Evolutionary conservation across 2,113 vertebrate species (phyloP).

Genomic region (Strix uralensis): DNA sequence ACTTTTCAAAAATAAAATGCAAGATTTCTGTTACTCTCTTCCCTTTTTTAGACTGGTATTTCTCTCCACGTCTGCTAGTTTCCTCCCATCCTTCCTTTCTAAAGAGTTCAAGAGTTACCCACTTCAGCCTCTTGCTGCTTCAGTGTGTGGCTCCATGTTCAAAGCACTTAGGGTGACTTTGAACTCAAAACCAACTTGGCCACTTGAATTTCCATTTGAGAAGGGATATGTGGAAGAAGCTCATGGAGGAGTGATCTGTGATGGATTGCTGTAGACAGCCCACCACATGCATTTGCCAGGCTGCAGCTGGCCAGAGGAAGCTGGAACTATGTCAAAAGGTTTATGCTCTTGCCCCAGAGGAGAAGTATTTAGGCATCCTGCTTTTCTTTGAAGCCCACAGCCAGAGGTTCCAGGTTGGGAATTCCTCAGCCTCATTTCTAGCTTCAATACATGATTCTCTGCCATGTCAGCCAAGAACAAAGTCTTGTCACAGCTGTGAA

Average conservation of each 20-base stretch:
- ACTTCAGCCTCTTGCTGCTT: not conserved
- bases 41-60: not conserved
- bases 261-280: not conserved
- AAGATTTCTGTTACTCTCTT: not conserved
- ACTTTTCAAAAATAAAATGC: not conserved
- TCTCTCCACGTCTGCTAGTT: not conserved
- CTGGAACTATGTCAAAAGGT: not conserved
- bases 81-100: not conserved
- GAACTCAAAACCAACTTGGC: not conserved
- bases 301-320: not conserved
- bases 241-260: not conserved
- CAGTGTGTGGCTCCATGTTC: not conserved
- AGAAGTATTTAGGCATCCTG: not conserved
- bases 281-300: not conserved
- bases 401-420: not conserved
- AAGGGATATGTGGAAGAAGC: not conserved
- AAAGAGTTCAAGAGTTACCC: not conserved
- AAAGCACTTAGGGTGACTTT: not conserved
- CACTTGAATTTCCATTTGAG: not conserved
- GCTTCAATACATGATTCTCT: not conserved
- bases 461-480: not conserved
- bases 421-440: not conserved
- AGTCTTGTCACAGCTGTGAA: not conserved
- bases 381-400: not conserved
- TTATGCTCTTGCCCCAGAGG: not conserved